Base-by-base conservation (phyloP, 2,113 vertebrate species). In the Columba janthina region DNA sequence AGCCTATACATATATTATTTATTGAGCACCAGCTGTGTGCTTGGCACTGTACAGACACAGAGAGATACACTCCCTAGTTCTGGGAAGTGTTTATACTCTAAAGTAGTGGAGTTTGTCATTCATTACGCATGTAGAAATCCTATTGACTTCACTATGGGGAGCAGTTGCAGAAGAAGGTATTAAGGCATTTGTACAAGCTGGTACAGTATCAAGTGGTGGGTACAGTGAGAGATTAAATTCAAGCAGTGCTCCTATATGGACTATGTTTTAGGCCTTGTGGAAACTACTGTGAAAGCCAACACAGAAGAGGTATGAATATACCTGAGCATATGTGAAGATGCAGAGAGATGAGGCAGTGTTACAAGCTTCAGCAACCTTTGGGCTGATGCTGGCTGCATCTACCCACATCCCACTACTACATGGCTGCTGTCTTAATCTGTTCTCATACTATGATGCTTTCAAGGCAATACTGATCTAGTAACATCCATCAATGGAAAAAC, bases 21-120 rank as follows among this genome's bases (percentile, higher is more conserved):
- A 97, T 88, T 90, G 92, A 88, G 88, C 83, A 85, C 85, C 93
- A 93, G 94, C 93, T 96, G 88, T 73, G 84, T 82, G 65, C 72
- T 95, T 70, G 7, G 73, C 86, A 83, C 64, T 67, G 56, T 36
- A 80, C 44, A 80, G 86, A 75, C 44, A 56, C 26, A 74, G 25
- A 88, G 69, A 88, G 66, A 95, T 79, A 53, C 5, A 18, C 22
- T 87, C 54, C 58, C 62, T 66, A 42, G 66, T 93, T 72, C 70
- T 73, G 85, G 58, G 90, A 94, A 97, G 81, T 58, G 93, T 92
- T 88, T 84, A 69, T 56, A 58, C 53, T 46, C 84, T 44, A 34
- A 91, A 91, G 65, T 36, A 94, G 44, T 57, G 67, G 76, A 79
- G 46, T 84, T 65, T 89, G 69, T 87, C 72, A 90, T 87, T 80